phyloP scores from a whole-genome alignment of 2,113 vertebrate species.

The Muntiacus muntjak region DNA sequence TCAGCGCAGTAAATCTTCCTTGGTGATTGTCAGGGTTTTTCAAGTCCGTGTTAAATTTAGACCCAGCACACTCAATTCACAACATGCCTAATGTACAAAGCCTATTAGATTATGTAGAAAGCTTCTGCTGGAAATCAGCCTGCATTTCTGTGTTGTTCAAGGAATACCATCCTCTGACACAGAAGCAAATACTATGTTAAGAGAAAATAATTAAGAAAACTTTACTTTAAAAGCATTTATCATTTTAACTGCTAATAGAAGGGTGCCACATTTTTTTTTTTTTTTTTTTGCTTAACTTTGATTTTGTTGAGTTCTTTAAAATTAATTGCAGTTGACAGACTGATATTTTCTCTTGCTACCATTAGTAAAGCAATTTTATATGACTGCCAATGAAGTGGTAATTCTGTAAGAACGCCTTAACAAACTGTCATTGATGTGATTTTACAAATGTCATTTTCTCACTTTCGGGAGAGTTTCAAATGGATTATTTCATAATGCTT shows the following conservation, averaged over 20 bases:
- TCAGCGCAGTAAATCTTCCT: slow-evolving; percentile 77
- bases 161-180: neutral
- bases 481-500: neutral
- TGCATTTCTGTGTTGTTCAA: neutral
- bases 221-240: slow-evolving; percentile 4
- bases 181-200: neutral
- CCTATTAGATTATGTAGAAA: slow-evolving; percentile 48
- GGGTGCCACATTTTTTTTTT: neutral
- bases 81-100: slow-evolving; percentile 46
- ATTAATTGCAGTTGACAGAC: neutral
- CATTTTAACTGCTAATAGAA: slow-evolving; percentile 18
- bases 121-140: slow-evolving; percentile 31
- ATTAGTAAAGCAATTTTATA: slow-evolving; percentile 29
- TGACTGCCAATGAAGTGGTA: slow-evolving; percentile 6
- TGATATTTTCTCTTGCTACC: slow-evolving; percentile 23
- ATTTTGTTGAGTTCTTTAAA: slow-evolving; percentile 56
- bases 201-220: slow-evolving; percentile 24
- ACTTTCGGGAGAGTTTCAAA: slow-evolving; percentile 29
- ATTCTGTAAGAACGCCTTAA: slow-evolving; percentile 49
- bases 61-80: slow-evolving; percentile 60
- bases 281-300: slow-evolving; percentile 28
- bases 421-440: slow-evolving; percentile 50
- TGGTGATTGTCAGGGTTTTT: slow-evolving; percentile 75
- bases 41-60: slow-evolving; percentile 71
- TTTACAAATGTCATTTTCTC: slow-evolving; percentile 63